Conservation (phyloP, 2,797 vertebrate species). For the Rhinella marina region DNA sequence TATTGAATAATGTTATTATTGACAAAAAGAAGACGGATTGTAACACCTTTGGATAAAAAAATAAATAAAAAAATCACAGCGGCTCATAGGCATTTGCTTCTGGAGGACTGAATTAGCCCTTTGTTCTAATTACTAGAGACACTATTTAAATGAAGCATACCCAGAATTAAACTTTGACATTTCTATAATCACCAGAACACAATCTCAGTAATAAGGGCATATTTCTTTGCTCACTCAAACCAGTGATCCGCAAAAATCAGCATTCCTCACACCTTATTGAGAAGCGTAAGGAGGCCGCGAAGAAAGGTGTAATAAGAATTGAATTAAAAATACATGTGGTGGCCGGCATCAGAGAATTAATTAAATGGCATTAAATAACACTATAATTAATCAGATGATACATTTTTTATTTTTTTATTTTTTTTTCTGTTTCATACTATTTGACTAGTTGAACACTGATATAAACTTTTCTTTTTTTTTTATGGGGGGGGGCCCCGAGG, state of each 20-base stretch:
- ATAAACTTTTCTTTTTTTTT: not conserved
- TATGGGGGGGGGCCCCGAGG: no score
- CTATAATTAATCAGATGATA: slow-evolving; percentile 53
- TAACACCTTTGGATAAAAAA: not conserved
- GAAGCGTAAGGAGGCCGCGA: not conserved
- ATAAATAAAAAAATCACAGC: not conserved
- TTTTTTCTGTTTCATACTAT: not conserved
- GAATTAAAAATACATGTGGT: slow-evolving; percentile 55
- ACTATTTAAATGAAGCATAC: slow-evolving; percentile 62
- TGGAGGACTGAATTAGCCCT: slow-evolving; percentile 53
- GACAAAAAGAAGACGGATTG: slow-evolving; percentile 36
- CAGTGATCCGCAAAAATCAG: slow-evolving; percentile 59
- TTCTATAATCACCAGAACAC: slow-evolving; percentile 62
- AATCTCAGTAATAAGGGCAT: slow-evolving; percentile 59
- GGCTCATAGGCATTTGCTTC: not conserved
- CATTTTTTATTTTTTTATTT: not conserved
- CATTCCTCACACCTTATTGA: slow-evolving; percentile 61
- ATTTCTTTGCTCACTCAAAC: slow-evolving; percentile 60
- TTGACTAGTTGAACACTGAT: not conserved
- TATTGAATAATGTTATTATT: slow-evolving; percentile 32
- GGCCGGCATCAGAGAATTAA: slow-evolving; percentile 49
- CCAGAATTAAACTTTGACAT: slow-evolving; percentile 63
- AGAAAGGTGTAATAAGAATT: slow-evolving; percentile 49
- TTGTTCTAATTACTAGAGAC: slow-evolving; percentile 60
- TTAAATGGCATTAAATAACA: slow-evolving; percentile 60